A percentile compares a stretch with the other conserved stretches of the same genome.
Evolutionary conservation across 2,797 vertebrate genomes (phyloP).

Genomic region (Enteromius viviparus): DNA sequence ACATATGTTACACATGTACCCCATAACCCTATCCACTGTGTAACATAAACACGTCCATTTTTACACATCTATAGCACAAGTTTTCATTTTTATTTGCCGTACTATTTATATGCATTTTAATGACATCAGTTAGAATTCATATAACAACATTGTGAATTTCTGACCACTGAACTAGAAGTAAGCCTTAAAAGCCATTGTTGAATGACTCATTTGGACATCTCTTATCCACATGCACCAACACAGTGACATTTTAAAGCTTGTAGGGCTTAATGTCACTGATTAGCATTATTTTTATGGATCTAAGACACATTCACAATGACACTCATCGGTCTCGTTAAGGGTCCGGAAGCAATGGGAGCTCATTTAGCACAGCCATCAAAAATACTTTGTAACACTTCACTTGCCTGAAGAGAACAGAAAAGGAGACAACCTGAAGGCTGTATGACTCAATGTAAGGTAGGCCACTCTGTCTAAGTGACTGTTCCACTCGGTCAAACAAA

Average conservation of each 20-base stretch:
- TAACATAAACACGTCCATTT: too few relatives aligned
- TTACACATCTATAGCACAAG: too few relatives aligned
- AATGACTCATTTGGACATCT: background rate
- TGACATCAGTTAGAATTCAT: too few relatives aligned
- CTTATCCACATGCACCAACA: background rate
- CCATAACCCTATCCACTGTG: too few relatives aligned
- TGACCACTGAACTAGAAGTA: background rate
- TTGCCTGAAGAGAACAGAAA: constrained; percentile 38
- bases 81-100: too few relatives aligned
- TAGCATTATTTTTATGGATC: constrained; percentile 8
- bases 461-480: constrained; percentile 43
- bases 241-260: background rate
- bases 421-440: constrained; percentile 33
- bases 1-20: too few relatives aligned
- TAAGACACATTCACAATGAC: constrained; percentile 6
- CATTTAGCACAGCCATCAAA: constrained; percentile 33
- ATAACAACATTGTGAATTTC: background rate
- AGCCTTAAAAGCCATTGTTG: background rate
- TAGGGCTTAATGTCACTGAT: background rate
- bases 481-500: constrained; percentile 54
- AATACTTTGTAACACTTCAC: constrained; percentile 41
- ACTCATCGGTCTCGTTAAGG: background rate
- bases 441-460: constrained; percentile 46
- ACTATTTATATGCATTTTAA: too few relatives aligned
- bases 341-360: background rate